phyloP scores from a whole-genome alignment of 2,113 vertebrate species.

The Myotis lucifugus region DNA sequence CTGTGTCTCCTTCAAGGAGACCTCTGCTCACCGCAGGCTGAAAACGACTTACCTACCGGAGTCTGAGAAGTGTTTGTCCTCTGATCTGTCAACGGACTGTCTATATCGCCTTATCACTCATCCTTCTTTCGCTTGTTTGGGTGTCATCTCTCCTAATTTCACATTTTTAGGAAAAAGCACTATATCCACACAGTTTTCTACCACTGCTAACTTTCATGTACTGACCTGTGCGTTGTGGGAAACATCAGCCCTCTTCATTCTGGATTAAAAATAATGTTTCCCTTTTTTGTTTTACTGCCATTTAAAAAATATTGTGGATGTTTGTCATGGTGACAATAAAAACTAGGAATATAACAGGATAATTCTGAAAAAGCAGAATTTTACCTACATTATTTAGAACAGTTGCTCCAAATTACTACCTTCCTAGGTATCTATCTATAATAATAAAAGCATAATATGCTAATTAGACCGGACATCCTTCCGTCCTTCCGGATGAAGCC shows the following conservation, averaged over 20 bases:
- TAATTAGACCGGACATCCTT: too few relatives aligned
- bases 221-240: not conserved
- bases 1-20: not conserved
- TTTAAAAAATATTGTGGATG: slow-evolving; percentile 11
- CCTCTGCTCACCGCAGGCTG: not conserved
- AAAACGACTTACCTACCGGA: not conserved
- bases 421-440: not conserved
- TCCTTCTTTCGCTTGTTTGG: not conserved
- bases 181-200: not conserved
- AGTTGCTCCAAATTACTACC: not conserved
- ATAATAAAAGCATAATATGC: too few relatives aligned
- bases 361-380: slow-evolving; percentile 40
- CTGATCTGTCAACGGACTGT: not conserved
- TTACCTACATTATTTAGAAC: slow-evolving; percentile 46
- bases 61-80: not conserved
- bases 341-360: not conserved
- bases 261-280: not conserved
- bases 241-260: not conserved
- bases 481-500: too few relatives aligned
- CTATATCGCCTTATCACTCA: not conserved
- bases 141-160: not conserved
- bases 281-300: not conserved
- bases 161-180: not conserved
- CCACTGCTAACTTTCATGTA: not conserved
- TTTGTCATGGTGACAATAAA: not conserved